These are phyloP conservation scores for Xiphophorus couchianus DNA, from an alignment of 2,113 vertebrate genomes.

Conservation along the genomic window DNA sequence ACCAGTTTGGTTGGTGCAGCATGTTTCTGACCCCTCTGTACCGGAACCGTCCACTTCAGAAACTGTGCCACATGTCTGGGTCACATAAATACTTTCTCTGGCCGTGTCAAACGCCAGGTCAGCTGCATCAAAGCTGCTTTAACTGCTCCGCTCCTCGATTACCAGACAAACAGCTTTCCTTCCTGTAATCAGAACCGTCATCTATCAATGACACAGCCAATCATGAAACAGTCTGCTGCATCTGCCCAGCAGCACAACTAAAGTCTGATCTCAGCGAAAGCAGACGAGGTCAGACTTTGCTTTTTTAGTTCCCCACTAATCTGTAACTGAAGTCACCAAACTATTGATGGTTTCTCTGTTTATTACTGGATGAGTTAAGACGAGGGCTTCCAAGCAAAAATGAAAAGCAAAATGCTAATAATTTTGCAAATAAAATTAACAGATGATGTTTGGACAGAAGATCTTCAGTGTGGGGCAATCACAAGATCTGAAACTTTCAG, in stretches of 20 bases:
- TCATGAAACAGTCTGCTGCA: background rate
- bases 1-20: background rate
- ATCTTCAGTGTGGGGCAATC: background rate
- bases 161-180: background rate
- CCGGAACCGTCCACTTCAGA: background rate
- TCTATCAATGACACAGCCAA: background rate
- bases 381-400: background rate
- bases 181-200: background rate
- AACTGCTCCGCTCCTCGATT: slow-evolving; percentile 10
- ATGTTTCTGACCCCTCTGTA: background rate
- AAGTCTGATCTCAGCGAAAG: background rate
- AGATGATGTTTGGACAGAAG: slow-evolving; percentile 10
- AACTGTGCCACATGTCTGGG: slow-evolving; percentile 55
- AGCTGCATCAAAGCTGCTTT: slow-evolving; percentile 26
- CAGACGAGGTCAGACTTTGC: background rate
- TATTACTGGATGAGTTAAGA: background rate
- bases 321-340: slow-evolving; percentile 11
- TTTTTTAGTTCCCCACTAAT: slow-evolving; percentile 31
- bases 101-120: slow-evolving; percentile 14
- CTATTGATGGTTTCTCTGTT: slow-evolving; percentile 5
- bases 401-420: background rate
- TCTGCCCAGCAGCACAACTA: background rate
- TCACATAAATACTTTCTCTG: background rate
- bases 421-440: slow-evolving; percentile 21
- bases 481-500: background rate